Percentiles rank a stretch among this genome's conserved stretches.
These are phyloP conservation scores for Helicolenus hilgendorfi DNA, from an alignment of 2,797 vertebrate species.

Conservation along the genomic window DNA sequence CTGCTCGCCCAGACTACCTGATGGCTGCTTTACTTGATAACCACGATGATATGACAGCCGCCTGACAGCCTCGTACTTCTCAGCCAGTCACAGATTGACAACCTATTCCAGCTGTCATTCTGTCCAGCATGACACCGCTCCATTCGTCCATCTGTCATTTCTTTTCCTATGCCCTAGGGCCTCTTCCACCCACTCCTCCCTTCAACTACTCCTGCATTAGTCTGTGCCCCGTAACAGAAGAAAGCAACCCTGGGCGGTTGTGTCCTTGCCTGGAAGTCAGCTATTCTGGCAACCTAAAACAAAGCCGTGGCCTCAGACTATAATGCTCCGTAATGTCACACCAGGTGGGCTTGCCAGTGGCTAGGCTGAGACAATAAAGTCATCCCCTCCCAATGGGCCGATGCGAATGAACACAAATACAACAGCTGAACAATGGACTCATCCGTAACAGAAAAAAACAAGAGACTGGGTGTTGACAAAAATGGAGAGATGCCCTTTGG, in stretches of 20 bases:
- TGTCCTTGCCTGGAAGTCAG: slow-evolving; percentile 47
- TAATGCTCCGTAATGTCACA: slow-evolving; percentile 56
- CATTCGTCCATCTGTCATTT: slow-evolving; percentile 69
- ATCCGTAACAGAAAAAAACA: slow-evolving; percentile 53
- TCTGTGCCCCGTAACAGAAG: slow-evolving; percentile 10
- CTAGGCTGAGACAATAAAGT: slow-evolving; percentile 61
- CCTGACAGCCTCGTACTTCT: slow-evolving; percentile 66
- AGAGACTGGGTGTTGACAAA: slow-evolving; percentile 10
- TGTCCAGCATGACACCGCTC: slow-evolving; percentile 62
- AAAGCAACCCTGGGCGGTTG: slow-evolving; percentile 15
- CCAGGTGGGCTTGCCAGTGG: slow-evolving; percentile 68
- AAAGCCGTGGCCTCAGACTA: slow-evolving; percentile 54
- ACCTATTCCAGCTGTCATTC: slow-evolving; percentile 76
- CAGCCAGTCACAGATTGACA: slow-evolving; percentile 71
- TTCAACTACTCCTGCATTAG: slow-evolving; percentile 27
- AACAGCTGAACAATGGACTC: slow-evolving; percentile 62
- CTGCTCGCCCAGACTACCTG: slow-evolving; percentile 53
- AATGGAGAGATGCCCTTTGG: slow-evolving; percentile 40
- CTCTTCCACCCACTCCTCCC: slow-evolving; percentile 34
- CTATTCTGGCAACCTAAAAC: slow-evolving; percentile 49
- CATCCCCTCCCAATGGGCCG: slow-evolving; percentile 35
- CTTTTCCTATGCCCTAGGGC: slow-evolving; percentile 40
- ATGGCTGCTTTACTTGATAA: slow-evolving; percentile 75
- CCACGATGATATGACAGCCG: slow-evolving; percentile 68
- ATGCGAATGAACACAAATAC: slow-evolving; percentile 45